Evolutionary conservation across 2,888 invertebrate species (phyloP), one percentile per base, ranked within the genome.

Genomic region (Drosophila buzzatii): DNA sequence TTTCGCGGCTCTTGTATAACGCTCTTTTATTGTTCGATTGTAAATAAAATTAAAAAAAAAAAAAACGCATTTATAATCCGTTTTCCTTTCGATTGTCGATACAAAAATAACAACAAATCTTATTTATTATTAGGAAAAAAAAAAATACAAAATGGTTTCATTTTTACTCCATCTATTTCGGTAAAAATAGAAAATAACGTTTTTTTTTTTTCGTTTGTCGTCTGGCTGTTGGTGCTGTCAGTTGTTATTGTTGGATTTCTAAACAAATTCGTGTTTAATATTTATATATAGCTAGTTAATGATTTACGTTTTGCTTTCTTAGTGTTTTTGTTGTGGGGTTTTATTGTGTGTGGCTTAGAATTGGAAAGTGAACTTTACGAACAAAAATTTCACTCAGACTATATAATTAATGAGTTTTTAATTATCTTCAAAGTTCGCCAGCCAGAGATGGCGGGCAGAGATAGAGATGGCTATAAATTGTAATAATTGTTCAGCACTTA

Each of bases 371-470:
- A 88, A 88, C 70, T 85, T 53, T 63, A 69, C 33, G 45, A 69
- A 72, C 14, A 23, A 85, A 85, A 87, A 85, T 89, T 79, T 79
- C 79, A 78, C 79, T 79, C 58, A 58, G 81, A 74, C 79, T 81
- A 81, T 74, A 71, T 79, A 78, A 79, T 79, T 89, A 89, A 85
- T 89, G 90, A 37, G 74, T 58, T 89, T 88, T 88, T 85, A 89
- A 85, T 89, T 62, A 79, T 67, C 57, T 61, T 45, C 52, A 58
- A 55, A 70, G 70, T 65, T 68, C 73, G 62, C 58, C 79, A 55
- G 55, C 47, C 42, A 33, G 27, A 20, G 56, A 64, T 47, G 39
- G 47, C 47, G 35, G 41, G 35, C 41, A 33, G 33, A 44, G 23
- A 59, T 12, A 63, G 27, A 59, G 51, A 72, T 52, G 56, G 58